Base-by-base conservation (phyloP, 2,113 vertebrate genomes). In the Lophius piscatorius region DNA sequence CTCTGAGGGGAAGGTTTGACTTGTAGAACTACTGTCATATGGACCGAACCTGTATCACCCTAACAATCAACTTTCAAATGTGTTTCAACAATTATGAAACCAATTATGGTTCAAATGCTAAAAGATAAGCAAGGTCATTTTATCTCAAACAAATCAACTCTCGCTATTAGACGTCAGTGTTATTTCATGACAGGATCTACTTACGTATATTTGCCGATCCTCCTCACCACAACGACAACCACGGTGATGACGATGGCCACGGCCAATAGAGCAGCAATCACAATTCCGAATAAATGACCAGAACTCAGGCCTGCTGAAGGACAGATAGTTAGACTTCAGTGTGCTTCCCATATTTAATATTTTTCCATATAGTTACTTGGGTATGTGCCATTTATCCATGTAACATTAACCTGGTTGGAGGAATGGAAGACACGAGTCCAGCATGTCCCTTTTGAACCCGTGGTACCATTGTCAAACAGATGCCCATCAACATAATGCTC, bases 151-250 rank as follows among this genome's bases (percentile, higher is more conserved):
- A 26, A n/a, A 21, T 10, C 23, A 31, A 67, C 39, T 40, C n/a
- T n/a, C n/a, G n/a, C n/a, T n/a, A n/a, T n/a, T n/a, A n/a, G n/a
- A 78, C 61, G 56, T 68, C 68, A 80, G 23, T 34, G 42, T 60
- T 67, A 31, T 47, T 41, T 46, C 59, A 63, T 74, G 75, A 24
- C 2, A 39, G 61, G 40, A 64, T 28, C 17, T 67, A 91, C 90
- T 90, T 73, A 93, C 92, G 92, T 88, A 81, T 93, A 93, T 82
- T 90, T 90, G 35, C 91, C 91, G 91, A 93, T 93, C 79, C 90
- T 90, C 48, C 83, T 83, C 62, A 88, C 71, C 29, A 81, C 75
- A 9, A 76, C 71, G 6, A 89, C 74, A 42, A 88, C 86, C 26
- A 90, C 84, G 0, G 73, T 87, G 3, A 72, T 79, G 67, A 85